phyloP scores from a whole-genome alignment of 2,113 vertebrate species.

The Nothocercus nigrocapillus region DNA sequence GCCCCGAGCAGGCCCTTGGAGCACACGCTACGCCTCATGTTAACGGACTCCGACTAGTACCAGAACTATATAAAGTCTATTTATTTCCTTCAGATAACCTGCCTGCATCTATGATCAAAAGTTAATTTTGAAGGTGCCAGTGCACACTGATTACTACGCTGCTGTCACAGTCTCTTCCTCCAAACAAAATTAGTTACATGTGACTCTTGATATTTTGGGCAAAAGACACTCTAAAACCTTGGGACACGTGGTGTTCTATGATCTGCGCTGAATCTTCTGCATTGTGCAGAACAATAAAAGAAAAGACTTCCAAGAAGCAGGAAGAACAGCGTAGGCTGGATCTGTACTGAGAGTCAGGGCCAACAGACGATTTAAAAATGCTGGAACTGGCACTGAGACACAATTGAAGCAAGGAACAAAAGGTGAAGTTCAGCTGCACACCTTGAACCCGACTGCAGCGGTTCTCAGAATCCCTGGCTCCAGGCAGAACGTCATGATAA shows the following conservation, averaged over 20 bases:
- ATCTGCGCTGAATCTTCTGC: background rate
- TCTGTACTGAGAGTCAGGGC: slow-evolving; percentile 33
- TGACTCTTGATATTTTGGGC: background rate
- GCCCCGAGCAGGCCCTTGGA: background rate
- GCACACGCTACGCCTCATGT: background rate
- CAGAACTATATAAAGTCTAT: background rate
- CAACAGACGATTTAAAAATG: slow-evolving; percentile 51
- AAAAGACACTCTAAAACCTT: background rate
- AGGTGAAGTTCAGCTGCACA: slow-evolving; percentile 67
- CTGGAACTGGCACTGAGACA: slow-evolving; percentile 41
- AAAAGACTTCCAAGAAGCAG: slow-evolving; percentile 59
- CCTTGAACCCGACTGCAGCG: slow-evolving; percentile 45
- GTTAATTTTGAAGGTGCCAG: background rate
- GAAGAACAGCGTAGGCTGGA: slow-evolving; percentile 56
- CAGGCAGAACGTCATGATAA: background rate
- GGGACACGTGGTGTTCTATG: background rate
- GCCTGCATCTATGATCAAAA: background rate
- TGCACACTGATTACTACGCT: background rate
- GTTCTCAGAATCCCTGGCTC: slow-evolving; percentile 28
- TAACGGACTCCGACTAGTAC: background rate
- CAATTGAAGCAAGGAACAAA: slow-evolving; percentile 61
- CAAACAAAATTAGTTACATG: background rate
- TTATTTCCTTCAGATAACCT: background rate
- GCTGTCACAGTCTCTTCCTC: background rate
- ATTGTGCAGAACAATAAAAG: slow-evolving; percentile 27